These are phyloP conservation scores for Branchipolynoe longqiensis DNA, from an alignment of 2,888 invertebrate genomes.

Conservation along the genomic window DNA sequence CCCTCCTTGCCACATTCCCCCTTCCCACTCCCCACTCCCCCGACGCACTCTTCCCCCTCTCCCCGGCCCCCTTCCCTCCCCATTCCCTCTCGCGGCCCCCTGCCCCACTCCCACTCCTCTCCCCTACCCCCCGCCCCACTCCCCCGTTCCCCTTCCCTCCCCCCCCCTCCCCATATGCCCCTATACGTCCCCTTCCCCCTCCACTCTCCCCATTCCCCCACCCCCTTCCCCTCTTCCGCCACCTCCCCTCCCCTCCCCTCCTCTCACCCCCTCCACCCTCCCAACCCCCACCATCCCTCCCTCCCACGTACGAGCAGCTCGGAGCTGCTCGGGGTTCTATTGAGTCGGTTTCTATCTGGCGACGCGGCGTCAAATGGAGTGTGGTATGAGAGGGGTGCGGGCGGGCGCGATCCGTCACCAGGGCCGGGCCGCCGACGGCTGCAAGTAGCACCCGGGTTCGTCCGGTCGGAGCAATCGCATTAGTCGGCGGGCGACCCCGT, in stretches of 20 bases:
- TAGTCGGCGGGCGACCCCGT: background rate
- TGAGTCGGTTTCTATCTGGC: background rate
- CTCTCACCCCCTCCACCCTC: too few relatives aligned
- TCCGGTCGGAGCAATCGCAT: constrained; percentile 3
- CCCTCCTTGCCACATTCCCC: background rate
- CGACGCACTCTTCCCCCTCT: background rate
- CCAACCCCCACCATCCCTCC: too few relatives aligned
- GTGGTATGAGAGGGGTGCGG: background rate
- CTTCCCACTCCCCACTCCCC: background rate
- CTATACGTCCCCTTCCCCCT: too few relatives aligned
- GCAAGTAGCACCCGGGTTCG: background rate
- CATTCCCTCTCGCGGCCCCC: background rate
- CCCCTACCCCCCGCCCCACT: too few relatives aligned
- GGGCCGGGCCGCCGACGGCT: background rate
- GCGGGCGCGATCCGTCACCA: background rate
- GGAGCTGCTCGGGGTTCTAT: too few relatives aligned
- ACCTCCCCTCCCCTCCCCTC: too few relatives aligned
- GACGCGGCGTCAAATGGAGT: background rate
- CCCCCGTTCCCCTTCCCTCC: too few relatives aligned
- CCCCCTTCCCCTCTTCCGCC: too few relatives aligned
- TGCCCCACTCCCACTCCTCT: too few relatives aligned
- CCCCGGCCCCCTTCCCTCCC: background rate
- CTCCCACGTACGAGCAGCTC: too few relatives aligned
- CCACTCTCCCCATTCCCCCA: too few relatives aligned
- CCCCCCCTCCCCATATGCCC: too few relatives aligned